phyloP scores from a whole-genome alignment of 2,888 invertebrate genomes.

The Synergus japonicus region DNA sequence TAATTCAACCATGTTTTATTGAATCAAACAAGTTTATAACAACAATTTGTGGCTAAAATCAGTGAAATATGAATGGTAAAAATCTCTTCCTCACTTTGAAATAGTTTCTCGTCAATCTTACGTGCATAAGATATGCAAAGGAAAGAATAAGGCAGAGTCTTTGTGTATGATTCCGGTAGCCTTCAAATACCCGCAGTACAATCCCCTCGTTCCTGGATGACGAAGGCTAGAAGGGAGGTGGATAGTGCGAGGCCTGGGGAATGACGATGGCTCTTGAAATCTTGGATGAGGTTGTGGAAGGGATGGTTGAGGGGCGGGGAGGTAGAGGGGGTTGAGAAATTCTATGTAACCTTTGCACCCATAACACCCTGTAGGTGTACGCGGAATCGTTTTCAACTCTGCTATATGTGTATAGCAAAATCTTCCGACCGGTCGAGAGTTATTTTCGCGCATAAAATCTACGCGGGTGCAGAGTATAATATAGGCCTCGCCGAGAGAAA shows the following conservation, averaged over 20 bases:
- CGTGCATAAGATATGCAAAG: constrained; percentile 16
- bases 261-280: constrained; percentile 29
- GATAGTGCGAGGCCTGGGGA: constrained; percentile 31
- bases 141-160: constrained; percentile 38
- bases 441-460: constrained; percentile 54
- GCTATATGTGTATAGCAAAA: constrained; percentile 36
- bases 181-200: constrained; percentile 40
- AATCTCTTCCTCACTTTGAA: background rate
- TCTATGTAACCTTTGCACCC: constrained; percentile 49
- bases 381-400: constrained; percentile 48
- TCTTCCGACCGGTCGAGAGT: constrained; percentile 58
- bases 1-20: no score
- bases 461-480: constrained; percentile 41
- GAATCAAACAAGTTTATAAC: no score
- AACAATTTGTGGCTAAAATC: no score
- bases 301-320: background rate
- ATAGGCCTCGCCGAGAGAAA: constrained; percentile 62
- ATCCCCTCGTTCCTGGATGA: constrained; percentile 41
- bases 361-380: constrained; percentile 43
- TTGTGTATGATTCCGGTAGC: constrained; percentile 40
- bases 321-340: constrained; percentile 36
- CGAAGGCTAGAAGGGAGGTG: constrained; percentile 40
- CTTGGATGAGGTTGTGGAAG: background rate
- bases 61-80: background rate
- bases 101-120: constrained; percentile 17